Evolutionary conservation across 2,113 vertebrate species (phyloP), one percentile per base, ranked within the genome.

Genomic region (Butorides virescens): DNA sequence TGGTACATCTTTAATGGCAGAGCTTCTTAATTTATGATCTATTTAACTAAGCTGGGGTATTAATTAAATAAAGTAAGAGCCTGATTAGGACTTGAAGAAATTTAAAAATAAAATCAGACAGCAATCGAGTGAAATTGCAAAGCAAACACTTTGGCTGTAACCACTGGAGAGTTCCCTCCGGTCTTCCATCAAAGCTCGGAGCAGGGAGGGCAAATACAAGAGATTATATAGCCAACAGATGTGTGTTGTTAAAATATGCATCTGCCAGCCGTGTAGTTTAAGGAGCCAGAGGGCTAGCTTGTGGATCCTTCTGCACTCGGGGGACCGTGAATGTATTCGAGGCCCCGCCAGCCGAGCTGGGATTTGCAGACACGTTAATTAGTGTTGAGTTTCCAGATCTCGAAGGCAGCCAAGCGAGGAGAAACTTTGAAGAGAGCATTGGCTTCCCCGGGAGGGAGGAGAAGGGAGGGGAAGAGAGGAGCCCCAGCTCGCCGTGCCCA

Each of bases 61-160:
- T 98, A 98, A 98, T 98, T 98, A 98, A 98, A 98, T 97, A 98
- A 97, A 98, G 96, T 92, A 93, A 94, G 96, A 97, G 97, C 87
- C 95, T 98, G 98, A 97, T 98, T 97, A 98, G 97, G 96, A 97
- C 97, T 97, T 74, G 92, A 59, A 96, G 96, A 97, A 95, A 98
- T 90, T 92, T 93, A 94, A 98, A 97, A 96, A 94, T 95, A 93
- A 95, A 97, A 97, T 97, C 94, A 97, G 96, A 93, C 95, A 88
- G 96, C 96, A 84, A 95, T 80, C 20, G 81, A 61, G 96, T 11
- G 58, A 97, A 98, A 98, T 73, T 96, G 97, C 98, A 97, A 98
- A 98, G 98, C 98, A 98, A 98, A 98, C 97, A 98, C 97, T 98
- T 97, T 67, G 96, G 77, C 90, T 96, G 91, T 89, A 98, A 90